Percentiles rank a stretch among this genome's conserved stretches.
Conservation (phyloP, 2,113 vertebrate genomes). For the Dendropsophus ebraccatus region DNA sequence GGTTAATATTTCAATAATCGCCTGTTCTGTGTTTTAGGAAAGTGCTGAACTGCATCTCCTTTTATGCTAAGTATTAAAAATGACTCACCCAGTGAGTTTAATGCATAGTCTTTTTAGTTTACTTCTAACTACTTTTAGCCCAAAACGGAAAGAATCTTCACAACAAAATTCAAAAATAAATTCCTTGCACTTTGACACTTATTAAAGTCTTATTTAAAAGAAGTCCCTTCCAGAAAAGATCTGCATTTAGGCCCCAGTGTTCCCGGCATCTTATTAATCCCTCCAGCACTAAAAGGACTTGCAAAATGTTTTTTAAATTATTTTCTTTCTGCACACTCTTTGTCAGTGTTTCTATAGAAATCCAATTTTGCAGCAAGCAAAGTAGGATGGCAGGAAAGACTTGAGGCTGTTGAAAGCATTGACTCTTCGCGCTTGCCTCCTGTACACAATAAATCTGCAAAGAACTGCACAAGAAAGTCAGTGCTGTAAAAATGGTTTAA, state of each 20-base stretch:
- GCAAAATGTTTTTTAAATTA: constrained; percentile 51
- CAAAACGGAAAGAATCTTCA: constrained; percentile 14
- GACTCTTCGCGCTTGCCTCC: fast-evolving
- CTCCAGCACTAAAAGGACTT: constrained; percentile 46
- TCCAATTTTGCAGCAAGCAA: constrained; percentile 59
- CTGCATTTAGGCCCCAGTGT: constrained; percentile 25
- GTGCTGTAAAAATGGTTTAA: constrained; percentile 41
- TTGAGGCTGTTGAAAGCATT: constrained; percentile 48
- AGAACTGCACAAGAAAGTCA: constrained; percentile 45
- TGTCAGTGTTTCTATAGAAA: constrained; percentile 53
- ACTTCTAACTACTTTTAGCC: constrained; percentile 8
- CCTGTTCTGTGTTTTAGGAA: background rate
- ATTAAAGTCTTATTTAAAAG: constrained; percentile 55
- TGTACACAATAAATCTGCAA: constrained; percentile 54
- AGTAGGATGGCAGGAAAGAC: constrained; percentile 46
- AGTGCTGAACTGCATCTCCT: background rate
- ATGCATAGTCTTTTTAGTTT: constrained; percentile 14
- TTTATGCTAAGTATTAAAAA: background rate
- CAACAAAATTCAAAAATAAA: constrained; percentile 44
- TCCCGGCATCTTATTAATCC: constrained; percentile 51
- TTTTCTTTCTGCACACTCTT: constrained; percentile 54
- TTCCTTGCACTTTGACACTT: constrained; percentile 48
- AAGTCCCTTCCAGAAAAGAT: constrained; percentile 29
- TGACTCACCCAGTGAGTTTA: background rate
- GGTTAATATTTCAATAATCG: background rate